These are phyloP conservation scores for Plutomurus gul DNA, from an alignment of 1,140 invertebrate species.

Conservation along the genomic window DNA sequence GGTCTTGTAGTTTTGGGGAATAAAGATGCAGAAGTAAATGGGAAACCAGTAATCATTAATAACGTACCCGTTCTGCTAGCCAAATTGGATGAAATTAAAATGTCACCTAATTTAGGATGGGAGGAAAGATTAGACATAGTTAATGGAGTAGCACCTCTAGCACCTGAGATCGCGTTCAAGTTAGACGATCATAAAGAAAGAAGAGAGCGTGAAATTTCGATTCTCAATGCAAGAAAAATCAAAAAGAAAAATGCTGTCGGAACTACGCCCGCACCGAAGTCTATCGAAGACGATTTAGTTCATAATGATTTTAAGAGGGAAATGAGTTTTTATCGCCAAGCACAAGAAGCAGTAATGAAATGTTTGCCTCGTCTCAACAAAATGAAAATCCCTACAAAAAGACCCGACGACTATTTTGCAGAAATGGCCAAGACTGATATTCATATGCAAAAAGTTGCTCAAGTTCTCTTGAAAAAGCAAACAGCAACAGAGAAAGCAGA, in stretches of 20 bases:
- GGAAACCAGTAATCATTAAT: slow-evolving; percentile 45
- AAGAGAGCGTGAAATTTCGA: slow-evolving; percentile 55
- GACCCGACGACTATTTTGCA: slow-evolving; percentile 96
- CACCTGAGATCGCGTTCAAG: slow-evolving; percentile 77
- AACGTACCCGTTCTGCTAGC: slow-evolving; percentile 64
- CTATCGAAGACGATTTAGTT: slow-evolving; percentile 70
- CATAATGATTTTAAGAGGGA: slow-evolving; percentile 94
- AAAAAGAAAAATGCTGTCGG: slow-evolving; percentile 69
- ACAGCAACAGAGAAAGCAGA: slow-evolving; percentile 80
- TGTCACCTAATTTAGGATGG: slow-evolving; percentile 73
- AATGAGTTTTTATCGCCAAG: slow-evolving; percentile 88
- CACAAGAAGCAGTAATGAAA: slow-evolving; percentile 81
- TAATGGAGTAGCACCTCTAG: slow-evolving; percentile 74
- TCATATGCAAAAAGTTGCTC: slow-evolving; percentile 91
- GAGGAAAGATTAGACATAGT: slow-evolving; percentile 80
- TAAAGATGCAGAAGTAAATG: slow-evolving; percentile 37
- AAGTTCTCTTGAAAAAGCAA: slow-evolving; percentile 77
- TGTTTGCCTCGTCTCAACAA: slow-evolving; percentile 75
- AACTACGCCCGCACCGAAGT: slow-evolving; percentile 62
- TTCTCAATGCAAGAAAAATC: slow-evolving; percentile 58
- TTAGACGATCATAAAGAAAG: slow-evolving; percentile 50
- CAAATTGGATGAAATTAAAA: slow-evolving; percentile 72
- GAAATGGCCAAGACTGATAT: slow-evolving; percentile 98
- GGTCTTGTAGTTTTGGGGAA: slow-evolving; percentile 73
- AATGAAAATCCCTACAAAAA: slow-evolving; percentile 74